Percentiles rank a stretch among this genome's conserved stretches.
Conservation (phyloP, 2,113 vertebrate genomes). For the Egretta garzetta region DNA sequence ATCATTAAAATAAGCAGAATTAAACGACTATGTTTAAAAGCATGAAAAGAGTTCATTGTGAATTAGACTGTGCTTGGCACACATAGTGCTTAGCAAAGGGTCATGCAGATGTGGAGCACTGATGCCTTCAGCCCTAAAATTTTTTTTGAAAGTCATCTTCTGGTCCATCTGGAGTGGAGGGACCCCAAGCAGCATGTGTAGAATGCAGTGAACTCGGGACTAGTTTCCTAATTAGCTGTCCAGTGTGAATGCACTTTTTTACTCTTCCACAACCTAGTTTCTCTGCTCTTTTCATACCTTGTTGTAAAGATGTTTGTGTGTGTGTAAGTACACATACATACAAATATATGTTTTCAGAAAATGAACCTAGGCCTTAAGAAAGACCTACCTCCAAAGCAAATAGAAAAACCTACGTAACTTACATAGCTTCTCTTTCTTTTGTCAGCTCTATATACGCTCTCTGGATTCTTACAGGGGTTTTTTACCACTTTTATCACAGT, state of each 20-base stretch:
- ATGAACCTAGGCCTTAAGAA: background rate
- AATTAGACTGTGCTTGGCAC: background rate
- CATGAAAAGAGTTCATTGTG: constrained; percentile 12
- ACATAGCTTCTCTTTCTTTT: background rate
- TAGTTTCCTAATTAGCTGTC: background rate
- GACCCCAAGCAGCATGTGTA: background rate
- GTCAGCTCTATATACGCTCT: rapidly evolving
- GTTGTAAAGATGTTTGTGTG: background rate
- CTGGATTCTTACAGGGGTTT: background rate
- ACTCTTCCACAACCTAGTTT: background rate
- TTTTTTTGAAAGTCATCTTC: background rate
- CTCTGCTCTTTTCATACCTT: background rate
- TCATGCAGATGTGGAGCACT: background rate
- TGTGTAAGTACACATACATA: background rate
- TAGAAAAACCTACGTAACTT: background rate
- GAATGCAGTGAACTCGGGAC: background rate
- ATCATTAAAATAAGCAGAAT: constrained; percentile 36
- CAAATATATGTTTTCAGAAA: background rate
- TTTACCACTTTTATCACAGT: background rate
- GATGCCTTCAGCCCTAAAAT: background rate
- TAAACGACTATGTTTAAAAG: background rate
- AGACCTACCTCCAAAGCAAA: background rate
- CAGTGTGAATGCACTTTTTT: background rate
- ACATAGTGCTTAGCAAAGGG: background rate
- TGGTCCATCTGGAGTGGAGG: background rate